A percentile compares a stretch with the other conserved stretches of the same genome.
Evolutionary conservation across 2,888 invertebrate genomes (phyloP).

Genomic region (Neocrepidodera transversa): DNA sequence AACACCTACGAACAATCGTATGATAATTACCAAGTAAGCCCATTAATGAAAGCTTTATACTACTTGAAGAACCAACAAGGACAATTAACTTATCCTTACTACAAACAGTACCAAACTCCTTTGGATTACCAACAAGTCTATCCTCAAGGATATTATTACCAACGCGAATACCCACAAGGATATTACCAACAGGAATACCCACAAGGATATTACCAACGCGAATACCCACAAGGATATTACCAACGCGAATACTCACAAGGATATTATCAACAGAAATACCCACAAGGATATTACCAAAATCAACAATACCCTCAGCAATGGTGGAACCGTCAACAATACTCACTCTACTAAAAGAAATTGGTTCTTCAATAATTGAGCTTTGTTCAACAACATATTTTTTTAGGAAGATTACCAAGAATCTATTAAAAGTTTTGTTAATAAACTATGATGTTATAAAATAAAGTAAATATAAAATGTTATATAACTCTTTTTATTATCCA

Average conservation of each 20-base stretch:
- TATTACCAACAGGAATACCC: neutral
- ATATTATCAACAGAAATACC: neutral
- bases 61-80: neutral
- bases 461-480: too few species aligned
- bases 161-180: neutral
- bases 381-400: too few species aligned
- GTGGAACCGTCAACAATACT: neutral
- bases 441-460: too few species aligned
- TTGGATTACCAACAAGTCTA: neutral
- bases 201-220: neutral
- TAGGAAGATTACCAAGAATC: neutral
- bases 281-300: too few species aligned
- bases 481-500: too few species aligned
- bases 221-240: neutral
- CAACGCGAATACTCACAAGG: neutral
- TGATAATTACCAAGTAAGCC: neutral
- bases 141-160: neutral
- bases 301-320: too few species aligned
- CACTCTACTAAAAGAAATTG: neutral
- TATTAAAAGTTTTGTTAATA: neutral
- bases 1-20: neutral
- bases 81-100: neutral
- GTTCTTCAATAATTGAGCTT: neutral
- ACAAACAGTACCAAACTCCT: neutral
- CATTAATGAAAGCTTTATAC: neutral